These are phyloP conservation scores for Volucella zonaria DNA, from an alignment of 2,888 invertebrate species.

Conservation along the genomic window DNA sequence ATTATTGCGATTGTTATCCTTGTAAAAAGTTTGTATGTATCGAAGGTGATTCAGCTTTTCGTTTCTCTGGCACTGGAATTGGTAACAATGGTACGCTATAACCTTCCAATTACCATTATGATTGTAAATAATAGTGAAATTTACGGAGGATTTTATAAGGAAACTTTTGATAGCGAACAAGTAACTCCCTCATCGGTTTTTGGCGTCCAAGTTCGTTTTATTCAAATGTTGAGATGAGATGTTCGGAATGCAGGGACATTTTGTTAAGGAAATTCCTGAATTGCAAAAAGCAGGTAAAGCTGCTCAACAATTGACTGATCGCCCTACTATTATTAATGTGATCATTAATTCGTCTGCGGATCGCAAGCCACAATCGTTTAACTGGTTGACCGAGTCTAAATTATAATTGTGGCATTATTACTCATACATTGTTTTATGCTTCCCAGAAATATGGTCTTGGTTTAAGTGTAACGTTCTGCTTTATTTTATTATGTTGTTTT, in stretches of 20 bases:
- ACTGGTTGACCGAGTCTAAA: slow-evolving; percentile 96
- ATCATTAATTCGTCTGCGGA: slow-evolving; percentile 94
- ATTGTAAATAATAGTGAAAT: slow-evolving; percentile 98
- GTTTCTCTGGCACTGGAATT: slow-evolving; percentile 99
- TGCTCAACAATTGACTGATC: slow-evolving; percentile 87
- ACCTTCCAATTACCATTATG: slow-evolving; percentile 93
- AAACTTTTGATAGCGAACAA: slow-evolving; percentile 88
- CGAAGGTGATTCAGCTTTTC: slow-evolving; percentile 98
- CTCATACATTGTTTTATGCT: slow-evolving; percentile 51
- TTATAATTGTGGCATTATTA: slow-evolving; percentile 83
- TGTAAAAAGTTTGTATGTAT: slow-evolving; percentile 94
- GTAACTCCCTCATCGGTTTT: slow-evolving; percentile 92
- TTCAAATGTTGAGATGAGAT: slow-evolving; percentile 94
- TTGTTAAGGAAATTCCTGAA: slow-evolving; percentile 90
- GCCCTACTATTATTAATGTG: slow-evolving; percentile 94
- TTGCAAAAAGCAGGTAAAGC: slow-evolving; percentile 88
- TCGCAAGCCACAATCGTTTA: slow-evolving; percentile 94
- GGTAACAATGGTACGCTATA: slow-evolving; percentile 97
- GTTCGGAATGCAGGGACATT: slow-evolving; percentile 91
- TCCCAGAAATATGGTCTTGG: slow-evolving; percentile 63
- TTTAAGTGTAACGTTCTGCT: slow-evolving; percentile 66
- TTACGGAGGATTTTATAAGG: slow-evolving; percentile 92
- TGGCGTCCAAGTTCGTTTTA: slow-evolving; percentile 91
- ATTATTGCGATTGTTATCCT: slow-evolving; percentile 91
- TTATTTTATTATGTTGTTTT: slow-evolving; percentile 59